These are phyloP conservation scores for Drosophila chauvacae DNA, from an alignment of 1,140 invertebrate genomes.

Conservation along the genomic window DNA sequence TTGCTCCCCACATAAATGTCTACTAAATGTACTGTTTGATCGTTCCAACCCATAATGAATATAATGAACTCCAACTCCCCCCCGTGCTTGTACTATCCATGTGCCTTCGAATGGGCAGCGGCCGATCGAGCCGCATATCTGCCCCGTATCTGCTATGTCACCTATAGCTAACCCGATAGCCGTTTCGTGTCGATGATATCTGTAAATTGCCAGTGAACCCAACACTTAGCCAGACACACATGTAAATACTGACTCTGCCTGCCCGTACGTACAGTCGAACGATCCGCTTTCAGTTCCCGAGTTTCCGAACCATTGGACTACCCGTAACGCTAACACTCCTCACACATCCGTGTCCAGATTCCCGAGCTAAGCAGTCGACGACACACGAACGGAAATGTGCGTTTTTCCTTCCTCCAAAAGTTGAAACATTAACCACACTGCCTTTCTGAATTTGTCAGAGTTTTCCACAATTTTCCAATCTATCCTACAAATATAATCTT, in stretches of 20 bases:
- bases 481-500: slow-evolving; percentile 21
- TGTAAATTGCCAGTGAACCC: slow-evolving; percentile 10
- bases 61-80: slow-evolving; percentile 39
- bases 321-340: slow-evolving; percentile 31
- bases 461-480: slow-evolving; percentile 24
- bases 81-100: slow-evolving; percentile 31
- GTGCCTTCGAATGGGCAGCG: slow-evolving; percentile 52
- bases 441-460: slow-evolving; percentile 20
- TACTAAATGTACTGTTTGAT: slow-evolving; percentile 68
- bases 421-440: slow-evolving; percentile 23
- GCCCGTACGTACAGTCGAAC: slow-evolving; percentile 9
- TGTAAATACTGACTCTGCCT: slow-evolving; percentile 51
- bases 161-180: slow-evolving; percentile 62
- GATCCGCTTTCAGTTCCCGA: slow-evolving; percentile 44
- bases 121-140: slow-evolving; percentile 19
- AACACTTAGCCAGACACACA: slow-evolving; percentile 36
- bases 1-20: slow-evolving; percentile 52
- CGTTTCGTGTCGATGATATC: slow-evolving; percentile 35
- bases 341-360: slow-evolving; percentile 34
- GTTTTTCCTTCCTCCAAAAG: slow-evolving; percentile 50
- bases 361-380: slow-evolving; percentile 25
- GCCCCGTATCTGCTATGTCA: slow-evolving; percentile 53
- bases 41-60: slow-evolving; percentile 41
- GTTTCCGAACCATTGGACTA: slow-evolving; percentile 55
- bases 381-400: slow-evolving; percentile 60